A percentile compares a stretch with the other conserved stretches of the same genome.
These are phyloP conservation scores for Ephialtes manifestator DNA, from an alignment of 2,888 invertebrate genomes.

Conservation along the genomic window DNA sequence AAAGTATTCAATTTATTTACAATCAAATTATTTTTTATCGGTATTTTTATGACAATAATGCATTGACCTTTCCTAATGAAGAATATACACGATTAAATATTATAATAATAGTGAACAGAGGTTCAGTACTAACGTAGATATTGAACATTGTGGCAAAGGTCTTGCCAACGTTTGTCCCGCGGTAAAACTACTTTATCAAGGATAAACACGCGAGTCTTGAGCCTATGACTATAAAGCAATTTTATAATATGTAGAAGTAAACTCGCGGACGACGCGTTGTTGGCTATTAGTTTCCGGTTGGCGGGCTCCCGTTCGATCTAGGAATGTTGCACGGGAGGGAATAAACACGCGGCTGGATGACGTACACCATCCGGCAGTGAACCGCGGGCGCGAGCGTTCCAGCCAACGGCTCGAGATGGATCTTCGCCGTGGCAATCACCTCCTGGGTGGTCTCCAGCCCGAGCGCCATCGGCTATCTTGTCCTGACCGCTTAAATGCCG, in stretches of 20 bases:
- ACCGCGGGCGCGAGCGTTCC: constrained; percentile 63
- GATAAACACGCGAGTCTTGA: constrained; percentile 52
- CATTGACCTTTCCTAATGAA: background rate
- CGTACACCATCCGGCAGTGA: constrained; percentile 53
- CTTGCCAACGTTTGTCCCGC: constrained; percentile 22
- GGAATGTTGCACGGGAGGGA: constrained; percentile 75
- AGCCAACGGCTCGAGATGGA: constrained; percentile 73
- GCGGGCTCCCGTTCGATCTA: constrained; percentile 75
- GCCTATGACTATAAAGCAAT: constrained; percentile 19
- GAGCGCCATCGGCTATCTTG: constrained; percentile 78
- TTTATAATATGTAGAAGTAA: constrained; percentile 38
- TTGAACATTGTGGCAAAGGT: constrained; percentile 23
- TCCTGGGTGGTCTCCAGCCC: constrained; percentile 81
- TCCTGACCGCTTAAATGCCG: constrained; percentile 32
- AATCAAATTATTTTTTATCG: background rate
- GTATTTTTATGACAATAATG: background rate
- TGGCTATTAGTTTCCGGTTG: constrained; percentile 75
- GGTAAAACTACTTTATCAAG: constrained; percentile 61
- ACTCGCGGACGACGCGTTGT: constrained; percentile 56
- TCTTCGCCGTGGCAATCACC: constrained; percentile 82
- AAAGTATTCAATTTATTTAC: background rate
- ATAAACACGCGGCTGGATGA: constrained; percentile 61
- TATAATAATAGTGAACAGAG: constrained; percentile 8
- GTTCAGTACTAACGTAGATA: background rate
- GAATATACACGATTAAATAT: constrained; percentile 21